Conservation (phyloP, 2,888 invertebrate genomes). For the Brachyptera putata region DNA sequence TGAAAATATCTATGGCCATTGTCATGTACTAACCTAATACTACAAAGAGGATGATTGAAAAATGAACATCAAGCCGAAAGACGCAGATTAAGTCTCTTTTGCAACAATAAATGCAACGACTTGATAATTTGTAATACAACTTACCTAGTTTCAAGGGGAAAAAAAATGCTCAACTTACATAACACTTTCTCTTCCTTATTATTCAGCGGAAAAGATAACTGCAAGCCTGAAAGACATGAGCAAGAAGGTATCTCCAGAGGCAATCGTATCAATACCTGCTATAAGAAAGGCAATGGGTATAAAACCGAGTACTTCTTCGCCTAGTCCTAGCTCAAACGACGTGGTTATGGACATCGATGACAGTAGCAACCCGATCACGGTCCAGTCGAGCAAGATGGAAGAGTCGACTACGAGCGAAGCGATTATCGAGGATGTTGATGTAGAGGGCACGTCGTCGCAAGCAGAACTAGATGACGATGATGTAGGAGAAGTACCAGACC, state of each 20-base stretch:
- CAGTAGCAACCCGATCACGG: neutral
- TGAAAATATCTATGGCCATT: too few species aligned
- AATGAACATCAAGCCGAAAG: too few species aligned
- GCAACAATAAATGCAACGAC: too few species aligned
- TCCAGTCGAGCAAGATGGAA: conserved; percentile 33
- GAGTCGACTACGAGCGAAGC: conserved; percentile 39
- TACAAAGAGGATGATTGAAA: too few species aligned
- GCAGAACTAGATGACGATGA: conserved; percentile 29
- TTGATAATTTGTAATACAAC: too few species aligned
- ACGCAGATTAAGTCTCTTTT: too few species aligned
- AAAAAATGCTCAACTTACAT: too few species aligned
- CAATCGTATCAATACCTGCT: conserved; percentile 62
- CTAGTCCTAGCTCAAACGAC: neutral
- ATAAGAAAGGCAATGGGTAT: conserved; percentile 75
- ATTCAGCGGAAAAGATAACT: conserved; percentile 58
- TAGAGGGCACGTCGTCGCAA: conserved; percentile 30
- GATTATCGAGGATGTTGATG: conserved; percentile 30
- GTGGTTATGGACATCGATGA: neutral
- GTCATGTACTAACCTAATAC: too few species aligned
- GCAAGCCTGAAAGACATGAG: conserved; percentile 72
- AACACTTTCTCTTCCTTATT: too few species aligned
- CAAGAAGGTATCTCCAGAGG: conserved; percentile 67
- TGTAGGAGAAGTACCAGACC: conserved; percentile 49
- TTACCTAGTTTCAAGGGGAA: too few species aligned
- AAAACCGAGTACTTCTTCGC: conserved; percentile 23